Evolutionary conservation across 2,888 invertebrate species (phyloP), one percentile per base, ranked within the genome.

Genomic region (Leptarthrus brevirostris): DNA sequence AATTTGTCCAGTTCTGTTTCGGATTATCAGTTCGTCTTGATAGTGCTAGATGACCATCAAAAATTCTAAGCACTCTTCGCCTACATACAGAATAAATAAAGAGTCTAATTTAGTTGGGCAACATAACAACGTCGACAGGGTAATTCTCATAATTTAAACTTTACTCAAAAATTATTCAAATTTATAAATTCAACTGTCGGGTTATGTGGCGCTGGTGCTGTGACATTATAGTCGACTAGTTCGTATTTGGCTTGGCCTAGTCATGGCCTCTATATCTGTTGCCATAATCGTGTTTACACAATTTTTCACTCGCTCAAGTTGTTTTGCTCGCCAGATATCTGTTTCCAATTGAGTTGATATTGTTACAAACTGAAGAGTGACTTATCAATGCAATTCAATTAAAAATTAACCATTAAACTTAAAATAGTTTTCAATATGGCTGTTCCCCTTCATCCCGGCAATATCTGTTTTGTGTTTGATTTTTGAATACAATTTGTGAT

Each of bases 51-150:
- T 16, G 8, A 47, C 52, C 69, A 69, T 52, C 52, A 69, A 34
- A 49, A 69, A 69, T 69, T 69, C 69, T 69, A 69, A 69, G 26
- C 69, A 69, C 49, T 49, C 36, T 20, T 69, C 69, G 69, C 69
- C 69, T 52, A 69, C 69, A 69, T 30, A n/a, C 20, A 52, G 69
- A 52, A 34, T 49, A 18, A 69, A 34, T 30, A 49, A 69, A 69
- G 18, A 69, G 18, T 69, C 52, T 52, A 69, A 69, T 69, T 69
- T 44, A 20, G 47, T 47, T 4, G 52, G 40, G 52, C 34, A 10
- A 30, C 18, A 18, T 3, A 66, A 24, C 49, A 24, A 14, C 66
- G 66, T 47, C 47, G 26, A 26, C 47, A 26, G 16, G 24, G 47
- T 22, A 49, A 49, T 66, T 66, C 61, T 47, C 24, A 24, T 44